Evolutionary conservation across 1,140 invertebrate genomes (phyloP).

Genomic region (Drosophila ironensis): DNA sequence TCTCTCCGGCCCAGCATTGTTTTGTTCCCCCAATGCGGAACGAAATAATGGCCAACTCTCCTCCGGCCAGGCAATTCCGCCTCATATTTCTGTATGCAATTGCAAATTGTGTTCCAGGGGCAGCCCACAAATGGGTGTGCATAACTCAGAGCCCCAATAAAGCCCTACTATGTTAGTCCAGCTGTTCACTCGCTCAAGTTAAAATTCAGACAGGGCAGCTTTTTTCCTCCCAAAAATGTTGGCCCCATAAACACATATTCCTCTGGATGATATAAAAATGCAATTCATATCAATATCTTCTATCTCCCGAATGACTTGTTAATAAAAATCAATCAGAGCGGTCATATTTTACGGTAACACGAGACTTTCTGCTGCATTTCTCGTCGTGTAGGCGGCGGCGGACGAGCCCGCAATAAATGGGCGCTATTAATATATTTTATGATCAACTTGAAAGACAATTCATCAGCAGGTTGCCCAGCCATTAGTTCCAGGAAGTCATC

Average conservation of each 20-base stretch:
- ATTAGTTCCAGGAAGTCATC: slow-evolving; percentile 44
- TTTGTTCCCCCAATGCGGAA: slow-evolving; percentile 21
- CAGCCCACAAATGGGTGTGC: slow-evolving; percentile 4
- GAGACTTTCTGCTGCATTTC: no score
- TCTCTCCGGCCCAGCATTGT: slow-evolving; percentile 51
- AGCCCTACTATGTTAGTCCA: slow-evolving; percentile 38
- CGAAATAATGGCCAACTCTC: slow-evolving; percentile 45
- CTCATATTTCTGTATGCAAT: slow-evolving; percentile 47
- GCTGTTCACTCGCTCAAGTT: slow-evolving; percentile 46
- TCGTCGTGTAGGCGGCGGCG: background rate
- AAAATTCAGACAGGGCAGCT: slow-evolving; percentile 25
- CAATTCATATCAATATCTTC: no score
- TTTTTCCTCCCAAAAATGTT: background rate
- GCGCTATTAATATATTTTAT: slow-evolving; percentile 22
- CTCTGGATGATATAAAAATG: no score
- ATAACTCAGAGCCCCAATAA: slow-evolving; percentile 58
- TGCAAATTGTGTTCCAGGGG: slow-evolving; percentile 25
- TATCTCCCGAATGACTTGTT: background rate
- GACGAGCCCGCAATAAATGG: background rate
- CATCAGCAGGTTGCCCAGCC: slow-evolving; percentile 25
- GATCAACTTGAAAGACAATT: slow-evolving; percentile 23
- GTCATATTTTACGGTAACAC: background rate
- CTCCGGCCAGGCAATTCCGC: slow-evolving; percentile 8
- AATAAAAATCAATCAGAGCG: background rate
- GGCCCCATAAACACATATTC: no score